Base-by-base conservation (phyloP, 2,113 vertebrate genomes). In the Hippocampus mohnikei region DNA sequence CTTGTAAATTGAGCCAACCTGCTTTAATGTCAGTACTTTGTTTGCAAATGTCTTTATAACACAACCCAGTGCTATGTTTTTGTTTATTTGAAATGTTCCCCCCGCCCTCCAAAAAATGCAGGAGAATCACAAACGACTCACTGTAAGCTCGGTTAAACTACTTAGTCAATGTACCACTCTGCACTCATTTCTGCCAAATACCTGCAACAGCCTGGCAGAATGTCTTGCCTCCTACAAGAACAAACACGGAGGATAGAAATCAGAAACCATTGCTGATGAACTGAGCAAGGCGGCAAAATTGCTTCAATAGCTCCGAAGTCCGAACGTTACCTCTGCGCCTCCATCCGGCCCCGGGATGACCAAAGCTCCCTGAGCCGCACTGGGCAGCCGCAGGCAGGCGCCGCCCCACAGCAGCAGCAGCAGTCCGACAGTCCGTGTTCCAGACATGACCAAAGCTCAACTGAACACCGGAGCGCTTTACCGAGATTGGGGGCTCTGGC, bases 391-490 rank as follows among this genome's bases (percentile, higher is more conserved):
- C 42, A 86, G 33, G 75, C 78, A 78, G 72, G 76, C 72, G 5
- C 73, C 84, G 77, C 79, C 72, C 81, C 79, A 85, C 23, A 89
- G 79, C 77, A 91, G 82, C 83, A 88, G 33, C 33, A 37, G 71
- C 64, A 88, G 68, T 21, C 62, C 25, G 76, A 84, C 69, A 72
- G 80, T 67, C 79, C 73, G 59, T 21, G 77, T 66, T 74, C 78
- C 82, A 85, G 87, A 87, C 91, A 93, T 93, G 84, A 90, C 76
- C 67, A 72, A 85, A 84, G 52, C 23, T 73, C 62, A 37, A 81
- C 77, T 79, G 44, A 87, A 83, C 67, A 81, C 80, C 79, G 59
- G 5, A 73, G 82, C 64, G 67, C 71, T 86, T 88, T 73, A 82
- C 15, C 41, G n/a, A 68, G 56, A 1, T 23, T 69, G 50, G 55